Evolutionary conservation across 2,797 vertebrate genomes (phyloP).

Genomic region (Sebastes vulpes): DNA sequence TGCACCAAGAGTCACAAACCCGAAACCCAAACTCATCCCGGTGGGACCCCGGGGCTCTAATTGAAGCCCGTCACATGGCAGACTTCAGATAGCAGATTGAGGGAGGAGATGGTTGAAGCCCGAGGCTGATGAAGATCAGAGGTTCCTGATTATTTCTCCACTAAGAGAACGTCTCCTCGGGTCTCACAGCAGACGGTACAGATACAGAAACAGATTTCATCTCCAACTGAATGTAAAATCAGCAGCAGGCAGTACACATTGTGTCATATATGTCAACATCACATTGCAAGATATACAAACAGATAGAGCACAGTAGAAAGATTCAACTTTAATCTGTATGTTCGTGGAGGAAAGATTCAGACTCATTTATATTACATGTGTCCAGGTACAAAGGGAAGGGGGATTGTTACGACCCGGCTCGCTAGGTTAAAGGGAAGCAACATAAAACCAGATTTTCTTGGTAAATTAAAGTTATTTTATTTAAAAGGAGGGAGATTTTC

Average conservation of each 20-base stretch:
- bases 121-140: not conserved
- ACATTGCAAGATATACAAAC: not conserved
- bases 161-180: not conserved
- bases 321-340: not conserved
- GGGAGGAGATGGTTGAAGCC: not conserved
- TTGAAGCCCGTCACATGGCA: not conserved
- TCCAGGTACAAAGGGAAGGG: not conserved
- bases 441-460: too few species aligned
- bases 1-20: not conserved
- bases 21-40: not conserved
- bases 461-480: too few species aligned
- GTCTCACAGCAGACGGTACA: not conserved
- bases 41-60: not conserved
- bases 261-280: not conserved
- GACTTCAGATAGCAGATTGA: conserved; percentile 3
- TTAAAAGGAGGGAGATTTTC: too few species aligned
- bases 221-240: not conserved
- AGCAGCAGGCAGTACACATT: not conserved
- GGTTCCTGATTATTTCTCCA: not conserved
- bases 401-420: too few species aligned
- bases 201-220: not conserved
- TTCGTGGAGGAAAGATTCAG: not conserved
- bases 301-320: not conserved
- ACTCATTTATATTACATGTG: not conserved
- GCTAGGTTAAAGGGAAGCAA: too few species aligned